These are phyloP conservation scores for Drosophila nigromelanica DNA, from an alignment of 1,140 invertebrate species.

Conservation along the genomic window DNA sequence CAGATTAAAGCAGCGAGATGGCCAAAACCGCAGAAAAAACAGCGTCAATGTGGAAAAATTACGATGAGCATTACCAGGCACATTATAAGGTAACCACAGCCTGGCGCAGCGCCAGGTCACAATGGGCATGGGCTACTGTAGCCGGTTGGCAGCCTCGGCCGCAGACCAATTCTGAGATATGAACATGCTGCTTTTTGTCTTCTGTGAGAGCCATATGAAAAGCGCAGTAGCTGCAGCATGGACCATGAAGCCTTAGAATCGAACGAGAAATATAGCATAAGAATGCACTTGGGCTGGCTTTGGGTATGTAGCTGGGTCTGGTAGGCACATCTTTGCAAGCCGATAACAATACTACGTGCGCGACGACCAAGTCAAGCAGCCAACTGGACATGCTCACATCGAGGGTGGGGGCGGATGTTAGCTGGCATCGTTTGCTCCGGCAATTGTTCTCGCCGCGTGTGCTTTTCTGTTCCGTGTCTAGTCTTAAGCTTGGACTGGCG, in stretches of 20 bases:
- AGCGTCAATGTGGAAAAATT: slow-evolving; percentile 83
- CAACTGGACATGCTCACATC: slow-evolving; percentile 27
- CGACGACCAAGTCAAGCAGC: slow-evolving; percentile 53
- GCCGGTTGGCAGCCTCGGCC: slow-evolving; percentile 41
- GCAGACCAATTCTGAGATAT: slow-evolving; percentile 80
- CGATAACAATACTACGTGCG: slow-evolving; percentile 78
- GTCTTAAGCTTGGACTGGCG: slow-evolving; percentile 18
- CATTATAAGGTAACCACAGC: slow-evolving; percentile 73
- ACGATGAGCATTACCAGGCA: slow-evolving; percentile 82
- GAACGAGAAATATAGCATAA: slow-evolving; percentile 64
- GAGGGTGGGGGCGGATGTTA: slow-evolving; percentile 43
- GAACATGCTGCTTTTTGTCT: slow-evolving; percentile 56
- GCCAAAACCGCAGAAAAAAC: slow-evolving; percentile 52
- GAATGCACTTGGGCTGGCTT: slow-evolving; percentile 40
- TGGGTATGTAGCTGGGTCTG: background rate
- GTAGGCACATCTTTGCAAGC: slow-evolving; percentile 48
- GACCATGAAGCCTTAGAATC: slow-evolving; percentile 28
- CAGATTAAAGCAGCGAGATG: slow-evolving; percentile 81
- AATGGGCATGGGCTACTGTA: slow-evolving; percentile 52
- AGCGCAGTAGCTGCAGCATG: slow-evolving; percentile 32
- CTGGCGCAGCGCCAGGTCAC: slow-evolving; percentile 41
- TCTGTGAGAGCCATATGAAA: slow-evolving; percentile 54
- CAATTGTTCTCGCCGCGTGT: slow-evolving; percentile 80
- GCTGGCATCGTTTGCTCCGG: slow-evolving; percentile 45
- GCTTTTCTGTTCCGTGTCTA: slow-evolving; percentile 74